Evolutionary conservation across 2,113 vertebrate genomes (phyloP).

Genomic region (Myrmecobius fasciatus): DNA sequence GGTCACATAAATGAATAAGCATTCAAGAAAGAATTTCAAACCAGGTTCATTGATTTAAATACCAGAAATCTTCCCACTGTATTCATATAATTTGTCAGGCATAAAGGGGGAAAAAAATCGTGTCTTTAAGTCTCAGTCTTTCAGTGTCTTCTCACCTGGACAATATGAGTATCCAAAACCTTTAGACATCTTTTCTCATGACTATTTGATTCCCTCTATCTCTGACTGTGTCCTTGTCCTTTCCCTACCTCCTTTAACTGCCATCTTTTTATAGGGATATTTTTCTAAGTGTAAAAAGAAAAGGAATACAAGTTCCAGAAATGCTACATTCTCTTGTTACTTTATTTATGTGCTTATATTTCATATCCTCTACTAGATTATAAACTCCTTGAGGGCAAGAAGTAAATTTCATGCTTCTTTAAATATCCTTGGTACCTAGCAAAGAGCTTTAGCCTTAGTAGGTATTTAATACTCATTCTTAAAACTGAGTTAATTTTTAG

Average conservation of each 20-base stretch:
- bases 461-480: neutral
- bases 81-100: neutral
- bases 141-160: neutral
- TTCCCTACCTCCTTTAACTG: neutral
- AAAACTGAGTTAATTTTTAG: neutral
- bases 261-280: neutral
- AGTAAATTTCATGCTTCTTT: neutral
- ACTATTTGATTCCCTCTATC: neutral
- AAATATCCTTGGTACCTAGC: neutral
- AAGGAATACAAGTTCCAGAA: neutral
- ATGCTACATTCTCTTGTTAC: neutral
- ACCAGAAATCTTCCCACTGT: neutral
- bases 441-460: neutral
- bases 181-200: neutral
- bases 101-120: neutral
- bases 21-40: neutral
- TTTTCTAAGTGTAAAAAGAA: neutral
- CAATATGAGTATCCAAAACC: neutral
- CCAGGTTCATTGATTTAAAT: neutral
- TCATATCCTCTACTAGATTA: neutral
- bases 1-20: neutral
- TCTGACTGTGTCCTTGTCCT: neutral
- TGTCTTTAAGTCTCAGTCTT: neutral
- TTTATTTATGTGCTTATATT: neutral
- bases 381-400: neutral